These are phyloP conservation scores for Wiebesia pumilae DNA, from an alignment of 1,140 invertebrate genomes.

Conservation along the genomic window DNA sequence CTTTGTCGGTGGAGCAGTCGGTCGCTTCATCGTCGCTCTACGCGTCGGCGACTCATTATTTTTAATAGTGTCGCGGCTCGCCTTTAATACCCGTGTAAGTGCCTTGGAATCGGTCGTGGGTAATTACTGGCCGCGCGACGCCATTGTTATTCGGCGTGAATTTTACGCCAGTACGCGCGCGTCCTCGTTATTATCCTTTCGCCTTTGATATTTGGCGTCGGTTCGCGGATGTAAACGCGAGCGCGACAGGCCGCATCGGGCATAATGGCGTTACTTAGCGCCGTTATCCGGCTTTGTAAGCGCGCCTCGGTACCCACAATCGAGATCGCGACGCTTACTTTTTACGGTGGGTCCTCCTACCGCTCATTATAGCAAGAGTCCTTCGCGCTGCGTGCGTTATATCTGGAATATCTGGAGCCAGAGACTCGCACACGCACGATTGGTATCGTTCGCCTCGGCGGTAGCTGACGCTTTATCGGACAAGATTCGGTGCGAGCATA, in stretches of 20 bases:
- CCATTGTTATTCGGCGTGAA: conserved; percentile 35
- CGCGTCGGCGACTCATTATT: conserved; percentile 28
- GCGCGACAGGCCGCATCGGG: conserved; percentile 51
- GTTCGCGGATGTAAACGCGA: conserved; percentile 26
- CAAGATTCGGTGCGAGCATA: conserved; percentile 52
- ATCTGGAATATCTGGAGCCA: conserved; percentile 50
- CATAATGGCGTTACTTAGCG: conserved; percentile 61
- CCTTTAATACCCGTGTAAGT: conserved; percentile 31
- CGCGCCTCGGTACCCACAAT: conserved; percentile 43
- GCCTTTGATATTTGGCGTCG: conserved; percentile 54
- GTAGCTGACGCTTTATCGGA: conserved; percentile 64
- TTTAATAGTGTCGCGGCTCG: conserved; percentile 31
- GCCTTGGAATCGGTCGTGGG: not conserved
- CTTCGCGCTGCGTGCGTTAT: conserved; percentile 53
- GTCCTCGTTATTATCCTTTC: conserved; percentile 41
- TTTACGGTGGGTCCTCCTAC: not conserved
- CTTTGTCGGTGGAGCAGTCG: not conserved
- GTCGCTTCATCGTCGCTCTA: not conserved
- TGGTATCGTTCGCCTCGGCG: conserved; percentile 53
- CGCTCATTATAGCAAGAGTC: not conserved
- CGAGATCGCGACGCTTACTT: conserved; percentile 54
- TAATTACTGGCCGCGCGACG: conserved; percentile 23
- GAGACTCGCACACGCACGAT: conserved; percentile 53
- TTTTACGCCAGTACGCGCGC: conserved; percentile 11
- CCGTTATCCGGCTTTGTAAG: conserved; percentile 58